Evolutionary conservation across 35 echinoderm and acorn worm genomes (phyloP).

Genomic region (Chiridota heheva): DNA sequence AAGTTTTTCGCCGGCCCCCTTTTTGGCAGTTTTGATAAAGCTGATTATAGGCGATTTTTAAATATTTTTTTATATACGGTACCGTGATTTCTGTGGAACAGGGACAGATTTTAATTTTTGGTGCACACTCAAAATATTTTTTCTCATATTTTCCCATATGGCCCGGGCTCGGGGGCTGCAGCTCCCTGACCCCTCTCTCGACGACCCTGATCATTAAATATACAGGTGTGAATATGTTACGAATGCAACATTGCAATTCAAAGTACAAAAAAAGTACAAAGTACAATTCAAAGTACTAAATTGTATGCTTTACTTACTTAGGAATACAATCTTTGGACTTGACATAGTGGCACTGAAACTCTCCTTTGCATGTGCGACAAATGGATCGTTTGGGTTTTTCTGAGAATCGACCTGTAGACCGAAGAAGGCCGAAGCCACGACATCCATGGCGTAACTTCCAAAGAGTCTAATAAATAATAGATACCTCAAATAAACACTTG

Average conservation of each 20-base stretch:
- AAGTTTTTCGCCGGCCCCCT: too few species aligned
- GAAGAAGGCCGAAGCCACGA: conserved; percentile 28
- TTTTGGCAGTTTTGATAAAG: too few species aligned
- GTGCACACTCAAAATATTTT: too few species aligned
- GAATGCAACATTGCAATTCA: not conserved
- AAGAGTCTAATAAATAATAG: conserved; percentile 15
- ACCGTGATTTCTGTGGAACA: too few species aligned
- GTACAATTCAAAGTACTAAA: not conserved
- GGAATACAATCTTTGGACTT: not conserved
- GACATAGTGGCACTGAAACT: conserved; percentile 1
- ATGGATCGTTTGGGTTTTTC: conserved; percentile 37
- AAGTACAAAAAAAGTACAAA: not conserved
- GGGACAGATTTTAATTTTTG: too few species aligned
- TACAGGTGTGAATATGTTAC: not conserved
- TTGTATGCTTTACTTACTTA: not conserved
- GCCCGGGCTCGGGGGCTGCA: too few species aligned
- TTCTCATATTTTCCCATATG: too few species aligned
- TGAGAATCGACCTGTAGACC: conserved; percentile 49
- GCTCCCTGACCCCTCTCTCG: too few species aligned
- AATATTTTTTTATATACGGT: too few species aligned
- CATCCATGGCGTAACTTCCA: conserved; percentile 48
- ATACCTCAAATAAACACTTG: not conserved
- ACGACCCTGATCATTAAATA: too few species aligned
- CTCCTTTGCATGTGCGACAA: conserved; percentile 41
- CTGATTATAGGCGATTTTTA: too few species aligned